A percentile compares a stretch with the other conserved stretches of the same genome.
Conservation (phyloP, 2,888 invertebrate genomes). For the Melikaiella ostensackeni region DNA sequence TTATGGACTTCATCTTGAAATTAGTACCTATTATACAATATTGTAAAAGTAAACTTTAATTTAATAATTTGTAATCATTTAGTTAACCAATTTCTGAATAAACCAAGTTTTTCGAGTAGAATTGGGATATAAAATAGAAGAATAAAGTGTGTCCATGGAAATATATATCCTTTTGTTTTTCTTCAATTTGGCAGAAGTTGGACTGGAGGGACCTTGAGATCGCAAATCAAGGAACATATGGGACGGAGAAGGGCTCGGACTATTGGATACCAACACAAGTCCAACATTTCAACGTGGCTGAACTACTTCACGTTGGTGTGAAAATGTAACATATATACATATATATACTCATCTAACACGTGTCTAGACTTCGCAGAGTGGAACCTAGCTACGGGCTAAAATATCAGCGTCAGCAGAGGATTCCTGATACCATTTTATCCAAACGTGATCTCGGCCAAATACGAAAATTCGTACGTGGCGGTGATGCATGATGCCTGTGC, state of each 20-base stretch:
- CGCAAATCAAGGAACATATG: slow-evolving; percentile 31
- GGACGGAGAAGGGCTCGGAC: slow-evolving; percentile 10
- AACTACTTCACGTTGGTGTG: background rate
- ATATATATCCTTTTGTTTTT: background rate
- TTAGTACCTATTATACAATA: no score
- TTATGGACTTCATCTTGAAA: no score
- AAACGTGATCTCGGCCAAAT: slow-evolving; percentile 74
- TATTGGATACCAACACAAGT: slow-evolving; percentile 15
- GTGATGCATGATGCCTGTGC: slow-evolving; percentile 56
- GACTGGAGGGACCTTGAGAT: background rate
- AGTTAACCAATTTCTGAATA: no score
- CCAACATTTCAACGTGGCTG: background rate
- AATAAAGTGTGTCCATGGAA: background rate
- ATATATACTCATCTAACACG: slow-evolving; percentile 13
- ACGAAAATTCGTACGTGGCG: slow-evolving; percentile 74
- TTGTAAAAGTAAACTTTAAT: no score
- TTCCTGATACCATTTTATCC: slow-evolving; percentile 73
- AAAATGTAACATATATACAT: background rate
- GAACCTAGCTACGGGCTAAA: slow-evolving; percentile 3
- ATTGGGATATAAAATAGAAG: background rate
- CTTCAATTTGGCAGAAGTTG: slow-evolving; percentile 26
- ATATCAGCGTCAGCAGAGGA: slow-evolving; percentile 62
- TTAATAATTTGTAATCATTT: no score
- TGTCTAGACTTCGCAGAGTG: slow-evolving; percentile 39
- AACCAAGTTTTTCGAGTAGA: background rate